These are phyloP conservation scores for Micronycteris hirsuta DNA, from an alignment of 2,113 vertebrate genomes.

Conservation along the genomic window DNA sequence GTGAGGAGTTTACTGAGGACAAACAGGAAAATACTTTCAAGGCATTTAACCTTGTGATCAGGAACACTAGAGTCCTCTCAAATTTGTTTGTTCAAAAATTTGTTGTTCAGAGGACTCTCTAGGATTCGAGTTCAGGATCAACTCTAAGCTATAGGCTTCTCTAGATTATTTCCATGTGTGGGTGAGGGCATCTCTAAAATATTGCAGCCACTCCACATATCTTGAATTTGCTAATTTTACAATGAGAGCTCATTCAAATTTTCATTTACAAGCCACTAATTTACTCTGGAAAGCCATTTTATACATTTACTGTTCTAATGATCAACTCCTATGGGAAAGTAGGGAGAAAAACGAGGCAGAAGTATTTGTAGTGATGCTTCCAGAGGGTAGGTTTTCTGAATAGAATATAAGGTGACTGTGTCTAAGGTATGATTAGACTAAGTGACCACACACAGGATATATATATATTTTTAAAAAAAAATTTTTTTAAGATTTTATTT, in stretches of 20 bases:
- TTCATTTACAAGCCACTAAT: not conserved
- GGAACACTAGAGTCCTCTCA: not conserved
- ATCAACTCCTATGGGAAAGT: not conserved
- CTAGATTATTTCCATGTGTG: not conserved
- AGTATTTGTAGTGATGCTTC: not conserved
- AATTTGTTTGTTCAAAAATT: not conserved
- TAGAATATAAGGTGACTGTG: not conserved
- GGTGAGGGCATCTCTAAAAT: not conserved
- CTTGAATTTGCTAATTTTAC: not conserved
- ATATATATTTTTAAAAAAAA: too few relatives aligned
- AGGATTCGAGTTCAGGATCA: not conserved
- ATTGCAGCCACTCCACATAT: not conserved
- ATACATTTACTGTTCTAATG: not conserved
- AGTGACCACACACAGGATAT: not conserved
- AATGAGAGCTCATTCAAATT: not conserved
- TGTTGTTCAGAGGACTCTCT: not conserved
- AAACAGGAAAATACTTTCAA: not conserved
- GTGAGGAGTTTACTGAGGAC: not conserved
- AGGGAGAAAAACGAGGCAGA: not conserved
- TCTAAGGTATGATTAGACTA: not conserved
- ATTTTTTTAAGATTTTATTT: too few relatives aligned
- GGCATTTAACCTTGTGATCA: not conserved
- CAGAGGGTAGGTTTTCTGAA: not conserved
- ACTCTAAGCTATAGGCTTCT: not conserved
- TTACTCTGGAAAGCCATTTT: not conserved